Conservation (phyloP, 2,797 vertebrate genomes). For the Phylloscopus collybita region DNA sequence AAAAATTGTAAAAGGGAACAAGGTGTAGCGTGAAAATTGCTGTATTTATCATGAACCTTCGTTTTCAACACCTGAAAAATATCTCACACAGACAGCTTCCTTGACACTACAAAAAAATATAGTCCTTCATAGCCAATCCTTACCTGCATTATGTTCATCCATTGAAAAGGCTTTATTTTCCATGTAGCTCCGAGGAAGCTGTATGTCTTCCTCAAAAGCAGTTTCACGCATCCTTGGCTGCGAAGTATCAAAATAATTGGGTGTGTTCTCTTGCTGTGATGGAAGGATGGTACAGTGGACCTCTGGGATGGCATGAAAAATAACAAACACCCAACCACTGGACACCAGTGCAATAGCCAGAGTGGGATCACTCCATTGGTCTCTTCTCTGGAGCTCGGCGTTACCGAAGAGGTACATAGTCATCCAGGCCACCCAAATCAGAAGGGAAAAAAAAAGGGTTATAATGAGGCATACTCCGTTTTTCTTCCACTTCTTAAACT, state of each 20-base stretch:
- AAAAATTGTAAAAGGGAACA: neutral
- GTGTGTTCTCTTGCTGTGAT: constrained; percentile 88
- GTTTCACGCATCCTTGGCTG: constrained; percentile 94
- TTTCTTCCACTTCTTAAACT: constrained; percentile 91
- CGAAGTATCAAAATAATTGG: constrained; percentile 96
- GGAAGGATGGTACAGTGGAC: constrained; percentile 89
- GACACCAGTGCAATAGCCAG: constrained; percentile 91
- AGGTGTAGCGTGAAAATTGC: neutral
- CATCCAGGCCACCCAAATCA: constrained; percentile 95
- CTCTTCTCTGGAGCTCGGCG: constrained; percentile 79
- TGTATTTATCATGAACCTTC: neutral
- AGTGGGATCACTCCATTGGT: constrained; percentile 90
- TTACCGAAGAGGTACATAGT: constrained; percentile 95
- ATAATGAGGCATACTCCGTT: constrained; percentile 88
- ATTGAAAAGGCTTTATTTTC: constrained; percentile 96
- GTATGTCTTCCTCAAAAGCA: constrained; percentile 93
- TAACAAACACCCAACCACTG: constrained; percentile 93
- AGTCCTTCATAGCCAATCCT: neutral
- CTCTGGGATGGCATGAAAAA: constrained; percentile 93
- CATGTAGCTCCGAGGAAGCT: constrained; percentile 93
- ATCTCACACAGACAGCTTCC: neutral
- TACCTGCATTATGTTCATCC: constrained; percentile 92
- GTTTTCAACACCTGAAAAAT: neutral
- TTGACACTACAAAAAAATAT: neutral
- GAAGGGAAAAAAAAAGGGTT: constrained; percentile 86